A percentile compares a stretch with the other conserved stretches of the same genome.
phyloP scores from a whole-genome alignment of 2,888 invertebrate genomes.

The Diabrotica balteata region DNA sequence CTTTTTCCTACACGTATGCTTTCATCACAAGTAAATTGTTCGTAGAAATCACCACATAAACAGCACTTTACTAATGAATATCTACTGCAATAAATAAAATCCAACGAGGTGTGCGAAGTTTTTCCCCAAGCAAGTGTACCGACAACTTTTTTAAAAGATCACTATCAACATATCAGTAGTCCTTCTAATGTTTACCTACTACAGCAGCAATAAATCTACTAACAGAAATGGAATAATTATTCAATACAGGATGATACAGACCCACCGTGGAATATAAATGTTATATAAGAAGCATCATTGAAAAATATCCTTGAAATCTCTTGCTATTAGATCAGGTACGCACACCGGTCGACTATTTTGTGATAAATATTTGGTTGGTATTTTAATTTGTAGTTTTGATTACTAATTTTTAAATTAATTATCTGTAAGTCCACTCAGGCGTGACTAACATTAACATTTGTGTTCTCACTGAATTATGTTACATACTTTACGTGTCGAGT shows the following conservation, averaged over 20 bases:
- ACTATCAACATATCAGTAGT: slow-evolving; percentile 13
- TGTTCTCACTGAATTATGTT: no score
- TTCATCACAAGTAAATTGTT: no score
- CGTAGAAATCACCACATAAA: no score
- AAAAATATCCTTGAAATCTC: slow-evolving; percentile 39
- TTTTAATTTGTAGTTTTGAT: slow-evolving; percentile 7
- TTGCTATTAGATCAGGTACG: slow-evolving; percentile 34
- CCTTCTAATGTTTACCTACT: slow-evolving; percentile 10
- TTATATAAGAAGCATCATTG: slow-evolving; percentile 39
- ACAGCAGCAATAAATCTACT: slow-evolving; percentile 19
- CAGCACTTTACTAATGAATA: no score
- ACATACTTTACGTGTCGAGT: no score
- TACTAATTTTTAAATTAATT: slow-evolving; percentile 16
- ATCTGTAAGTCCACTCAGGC: background rate
- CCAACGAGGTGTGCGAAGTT: slow-evolving; percentile 2
- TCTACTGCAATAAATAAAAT: background rate
- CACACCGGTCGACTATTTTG: slow-evolving; percentile 27
- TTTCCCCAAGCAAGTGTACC: slow-evolving; percentile 5
- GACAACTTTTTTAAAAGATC: slow-evolving; percentile 17
- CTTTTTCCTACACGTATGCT: no score
- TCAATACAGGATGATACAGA: slow-evolving; percentile 22
- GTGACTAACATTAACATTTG: no score
- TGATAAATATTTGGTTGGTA: slow-evolving; percentile 11
- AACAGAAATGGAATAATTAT: slow-evolving; percentile 32
- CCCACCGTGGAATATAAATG: slow-evolving; percentile 34